Evolutionary conservation across 2,113 vertebrate species (phyloP).

Genomic region (Tetrao urogallus): DNA sequence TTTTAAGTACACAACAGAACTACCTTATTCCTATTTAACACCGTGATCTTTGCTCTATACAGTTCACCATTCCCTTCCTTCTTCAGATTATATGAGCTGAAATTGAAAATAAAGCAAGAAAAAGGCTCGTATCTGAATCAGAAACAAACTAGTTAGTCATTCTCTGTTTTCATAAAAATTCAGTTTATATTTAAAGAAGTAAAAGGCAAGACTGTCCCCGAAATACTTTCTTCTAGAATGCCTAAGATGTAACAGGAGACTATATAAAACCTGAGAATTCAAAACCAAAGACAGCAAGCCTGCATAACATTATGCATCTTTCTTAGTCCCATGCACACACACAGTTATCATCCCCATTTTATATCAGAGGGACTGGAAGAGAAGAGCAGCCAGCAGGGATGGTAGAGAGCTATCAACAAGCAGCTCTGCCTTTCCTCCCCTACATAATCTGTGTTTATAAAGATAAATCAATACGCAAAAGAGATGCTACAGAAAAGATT

Average conservation of each 20-base stretch:
- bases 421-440: background rate
- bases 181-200: background rate
- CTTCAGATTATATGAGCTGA: background rate
- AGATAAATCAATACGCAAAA: background rate
- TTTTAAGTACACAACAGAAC: background rate
- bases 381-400: background rate
- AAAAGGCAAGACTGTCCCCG: background rate
- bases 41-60: background rate
- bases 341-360: background rate
- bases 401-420: accelerated
- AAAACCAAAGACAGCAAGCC: background rate
- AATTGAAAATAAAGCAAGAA: background rate
- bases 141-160: background rate
- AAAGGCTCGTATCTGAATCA: background rate
- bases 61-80: background rate
- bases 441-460: background rate
- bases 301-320: accelerated
- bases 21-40: background rate
- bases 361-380: background rate
- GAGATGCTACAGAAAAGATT: background rate
- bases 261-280: background rate
- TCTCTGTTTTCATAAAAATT: background rate
- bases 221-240: background rate
- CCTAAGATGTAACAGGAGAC: background rate
- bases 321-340: background rate